phyloP scores from a whole-genome alignment of 2,888 invertebrate species.

The Tetragonula carbonaria region DNA sequence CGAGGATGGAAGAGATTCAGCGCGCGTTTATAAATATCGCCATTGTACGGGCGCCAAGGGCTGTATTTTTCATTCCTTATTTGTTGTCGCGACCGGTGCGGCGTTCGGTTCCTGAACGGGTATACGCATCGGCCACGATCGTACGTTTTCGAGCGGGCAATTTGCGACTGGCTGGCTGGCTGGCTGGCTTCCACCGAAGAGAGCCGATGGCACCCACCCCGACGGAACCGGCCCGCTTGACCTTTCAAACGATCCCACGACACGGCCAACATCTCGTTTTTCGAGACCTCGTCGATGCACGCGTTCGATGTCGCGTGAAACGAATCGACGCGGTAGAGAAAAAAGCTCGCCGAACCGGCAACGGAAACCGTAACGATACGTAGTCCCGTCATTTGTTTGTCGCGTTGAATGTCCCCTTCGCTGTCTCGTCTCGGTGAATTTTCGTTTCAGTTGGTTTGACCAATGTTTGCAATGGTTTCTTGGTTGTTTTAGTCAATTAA shows the following conservation, averaged over 20 bases:
- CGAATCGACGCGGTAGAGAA: slow-evolving; percentile 20
- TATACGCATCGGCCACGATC: slow-evolving; percentile 50
- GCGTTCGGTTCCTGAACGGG: slow-evolving; percentile 31
- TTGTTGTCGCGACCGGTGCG: slow-evolving; percentile 56
- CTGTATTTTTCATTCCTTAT: slow-evolving; percentile 70
- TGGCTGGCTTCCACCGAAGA: slow-evolving; percentile 39
- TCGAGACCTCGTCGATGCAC: slow-evolving; percentile 14
- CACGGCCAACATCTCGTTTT: slow-evolving; percentile 40
- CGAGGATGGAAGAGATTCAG: slow-evolving; percentile 53
- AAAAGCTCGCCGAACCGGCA: not conserved
- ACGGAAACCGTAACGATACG: slow-evolving; percentile 13
- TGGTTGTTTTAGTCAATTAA: too few relatives aligned
- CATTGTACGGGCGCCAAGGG: slow-evolving; percentile 60
- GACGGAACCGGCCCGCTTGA: slow-evolving; percentile 42
- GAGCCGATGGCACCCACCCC: slow-evolving; percentile 33
- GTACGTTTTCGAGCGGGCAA: slow-evolving; percentile 57
- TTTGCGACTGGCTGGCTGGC: slow-evolving; percentile 54
- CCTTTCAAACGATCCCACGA: slow-evolving; percentile 56
- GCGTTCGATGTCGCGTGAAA: slow-evolving; percentile 23
- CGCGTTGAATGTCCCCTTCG: too few relatives aligned
- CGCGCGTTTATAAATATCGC: slow-evolving; percentile 66
- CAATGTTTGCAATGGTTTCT: too few relatives aligned
- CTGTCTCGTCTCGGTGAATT: too few relatives aligned
- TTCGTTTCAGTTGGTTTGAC: too few relatives aligned
- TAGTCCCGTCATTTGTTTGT: too few relatives aligned